Conservation (phyloP, 53 echinoderm and acorn worm genomes). For the Actinopyga echinites region DNA sequence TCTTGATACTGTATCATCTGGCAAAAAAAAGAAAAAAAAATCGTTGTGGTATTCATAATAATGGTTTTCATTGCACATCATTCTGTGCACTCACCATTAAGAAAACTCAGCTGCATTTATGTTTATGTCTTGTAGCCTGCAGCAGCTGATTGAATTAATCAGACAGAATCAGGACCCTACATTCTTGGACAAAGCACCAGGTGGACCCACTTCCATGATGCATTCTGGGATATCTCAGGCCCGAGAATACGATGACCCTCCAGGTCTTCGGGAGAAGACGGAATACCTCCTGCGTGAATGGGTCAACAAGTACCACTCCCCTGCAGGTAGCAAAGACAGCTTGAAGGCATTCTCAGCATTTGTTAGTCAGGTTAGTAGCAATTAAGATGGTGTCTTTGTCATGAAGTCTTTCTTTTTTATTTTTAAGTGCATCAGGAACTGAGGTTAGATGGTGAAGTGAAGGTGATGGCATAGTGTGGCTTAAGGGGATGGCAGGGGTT, state of each 20-base stretch:
- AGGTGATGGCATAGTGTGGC: too few species aligned
- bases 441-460: too few species aligned
- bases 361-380: slow-evolving; percentile 81
- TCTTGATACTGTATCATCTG: too few species aligned
- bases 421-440: background rate
- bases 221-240: slow-evolving; percentile 99
- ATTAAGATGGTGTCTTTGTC: background rate
- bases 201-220: slow-evolving; percentile 99
- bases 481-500: too few species aligned
- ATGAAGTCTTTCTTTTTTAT: background rate
- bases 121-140: slow-evolving; percentile 64
- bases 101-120: too few species aligned
- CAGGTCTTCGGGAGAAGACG: slow-evolving; percentile 96
- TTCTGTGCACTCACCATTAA: too few species aligned
- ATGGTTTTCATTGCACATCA: too few species aligned
- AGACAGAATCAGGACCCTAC: slow-evolving; percentile 97
- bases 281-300: slow-evolving; percentile 97
- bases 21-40: too few species aligned
- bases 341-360: slow-evolving; percentile 97
- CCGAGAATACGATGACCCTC: slow-evolving; percentile 96
- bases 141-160: slow-evolving; percentile 89
- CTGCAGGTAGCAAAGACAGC: slow-evolving; percentile 93
- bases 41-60: too few species aligned
- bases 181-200: slow-evolving; percentile 96
- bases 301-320: slow-evolving; percentile 98